A percentile compares a stretch with the other conserved stretches of the same genome.
These are phyloP conservation scores for Aphidius gifuensis DNA, from an alignment of 1,140 invertebrate species.

Conservation along the genomic window DNA sequence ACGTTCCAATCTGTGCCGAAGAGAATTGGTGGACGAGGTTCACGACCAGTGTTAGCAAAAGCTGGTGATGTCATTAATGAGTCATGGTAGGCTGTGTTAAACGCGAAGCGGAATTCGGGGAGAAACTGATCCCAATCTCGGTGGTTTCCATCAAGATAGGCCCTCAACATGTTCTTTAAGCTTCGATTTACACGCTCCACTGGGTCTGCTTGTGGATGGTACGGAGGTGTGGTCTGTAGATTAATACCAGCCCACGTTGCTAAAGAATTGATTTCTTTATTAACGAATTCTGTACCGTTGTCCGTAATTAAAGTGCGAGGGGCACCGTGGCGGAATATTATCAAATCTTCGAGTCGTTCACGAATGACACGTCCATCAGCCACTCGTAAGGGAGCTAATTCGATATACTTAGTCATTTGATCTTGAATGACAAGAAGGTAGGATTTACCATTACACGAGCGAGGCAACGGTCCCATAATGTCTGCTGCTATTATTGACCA, in stretches of 20 bases:
- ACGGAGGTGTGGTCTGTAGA: constrained; percentile 36
- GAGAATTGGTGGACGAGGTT: background rate
- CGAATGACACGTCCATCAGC: background rate
- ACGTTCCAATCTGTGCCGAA: background rate
- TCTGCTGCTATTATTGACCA: background rate
- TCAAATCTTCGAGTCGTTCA: background rate
- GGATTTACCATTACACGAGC: background rate
- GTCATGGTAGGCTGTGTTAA: constrained; percentile 41
- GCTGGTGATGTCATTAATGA: constrained; percentile 42
- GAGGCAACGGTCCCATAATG: background rate
- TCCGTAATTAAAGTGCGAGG: constrained; percentile 12
- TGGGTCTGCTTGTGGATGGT: no score
- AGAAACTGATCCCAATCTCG: constrained; percentile 41
- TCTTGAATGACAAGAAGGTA: constrained; percentile 8
- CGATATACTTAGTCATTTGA: background rate
- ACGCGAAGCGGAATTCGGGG: constrained; percentile 38
- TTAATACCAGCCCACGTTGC: constrained; percentile 23
- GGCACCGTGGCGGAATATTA: constrained; percentile 9
- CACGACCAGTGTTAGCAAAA: constrained; percentile 39
- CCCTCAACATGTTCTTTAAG: constrained; percentile 40
- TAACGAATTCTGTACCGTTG: constrained; percentile 37
- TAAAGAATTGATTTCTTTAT: constrained; percentile 5
- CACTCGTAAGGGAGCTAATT: background rate
- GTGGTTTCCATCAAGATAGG: constrained; percentile 43
- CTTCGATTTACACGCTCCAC: no score